Evolutionary conservation across 2,797 vertebrate genomes (phyloP).

Genomic region (Dipus sagitta): DNA sequence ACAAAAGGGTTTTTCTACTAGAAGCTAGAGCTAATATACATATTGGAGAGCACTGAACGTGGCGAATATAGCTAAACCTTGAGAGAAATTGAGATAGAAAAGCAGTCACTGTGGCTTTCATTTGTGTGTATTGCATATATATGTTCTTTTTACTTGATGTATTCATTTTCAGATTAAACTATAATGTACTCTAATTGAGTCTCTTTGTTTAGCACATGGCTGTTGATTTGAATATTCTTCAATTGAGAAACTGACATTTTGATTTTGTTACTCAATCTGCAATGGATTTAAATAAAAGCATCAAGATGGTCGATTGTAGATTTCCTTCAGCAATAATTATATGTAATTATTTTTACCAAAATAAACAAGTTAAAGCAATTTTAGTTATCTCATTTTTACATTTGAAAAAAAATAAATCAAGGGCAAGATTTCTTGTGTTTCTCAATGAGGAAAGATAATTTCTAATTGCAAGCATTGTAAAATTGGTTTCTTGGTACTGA

Average conservation of each 20-base stretch:
- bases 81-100: slow-evolving; percentile 19
- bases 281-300: slow-evolving; percentile 80
- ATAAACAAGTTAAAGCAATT: slow-evolving; percentile 78
- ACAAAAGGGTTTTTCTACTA: slow-evolving; percentile 31
- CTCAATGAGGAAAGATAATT: slow-evolving; percentile 61
- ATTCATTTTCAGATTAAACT: slow-evolving; percentile 75
- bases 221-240: slow-evolving; percentile 81
- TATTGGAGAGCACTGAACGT: slow-evolving; percentile 31
- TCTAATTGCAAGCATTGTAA: slow-evolving; percentile 23
- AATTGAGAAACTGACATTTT: slow-evolving; percentile 76
- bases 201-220: slow-evolving; percentile 81
- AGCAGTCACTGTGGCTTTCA: slow-evolving; percentile 16
- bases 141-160: slow-evolving; percentile 46
- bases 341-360: slow-evolving; percentile 81
- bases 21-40: not conserved
- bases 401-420: slow-evolving; percentile 62
- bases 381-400: slow-evolving; percentile 71
- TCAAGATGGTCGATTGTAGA: slow-evolving; percentile 77
- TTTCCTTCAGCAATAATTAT: slow-evolving; percentile 81
- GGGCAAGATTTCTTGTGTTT: slow-evolving; percentile 65
- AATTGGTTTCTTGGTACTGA: slow-evolving; percentile 15
- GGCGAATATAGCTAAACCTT: slow-evolving; percentile 25
- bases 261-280: slow-evolving; percentile 80
- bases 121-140: not conserved
- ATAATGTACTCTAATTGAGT: slow-evolving; percentile 81